A percentile compares a stretch with the other conserved stretches of the same genome.
phyloP scores from a whole-genome alignment of 2,888 invertebrate species.

The Chrysodeixis includens region DNA sequence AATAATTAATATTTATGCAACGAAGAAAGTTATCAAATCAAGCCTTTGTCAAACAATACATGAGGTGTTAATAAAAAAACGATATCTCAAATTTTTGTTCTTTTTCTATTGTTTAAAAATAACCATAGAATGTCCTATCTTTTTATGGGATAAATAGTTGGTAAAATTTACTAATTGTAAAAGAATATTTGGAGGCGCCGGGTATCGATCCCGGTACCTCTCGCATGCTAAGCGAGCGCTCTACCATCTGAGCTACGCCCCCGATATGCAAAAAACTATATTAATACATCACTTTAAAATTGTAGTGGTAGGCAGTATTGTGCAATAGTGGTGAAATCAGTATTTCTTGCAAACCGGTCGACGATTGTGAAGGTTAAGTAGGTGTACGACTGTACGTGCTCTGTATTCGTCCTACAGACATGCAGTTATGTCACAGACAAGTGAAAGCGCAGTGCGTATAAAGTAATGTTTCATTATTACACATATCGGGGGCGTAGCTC shows the following conservation, averaged over 20 bases:
- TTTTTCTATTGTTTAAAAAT: too few relatives aligned
- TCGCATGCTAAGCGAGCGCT: conserved; percentile 90
- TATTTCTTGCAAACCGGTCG: background rate
- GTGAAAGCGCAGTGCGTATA: conserved; percentile 1
- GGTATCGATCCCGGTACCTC: conserved; percentile 90
- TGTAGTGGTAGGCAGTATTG: background rate
- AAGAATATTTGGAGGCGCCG: conserved; percentile 83
- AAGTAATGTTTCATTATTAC: background rate
- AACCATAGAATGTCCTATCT: too few relatives aligned
- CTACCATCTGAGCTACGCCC: conserved; percentile 90
- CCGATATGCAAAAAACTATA: conserved; percentile 54
- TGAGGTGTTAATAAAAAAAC: too few relatives aligned
- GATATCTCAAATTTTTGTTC: too few relatives aligned
- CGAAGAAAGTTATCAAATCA: too few relatives aligned
- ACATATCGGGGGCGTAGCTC: conserved; percentile 81
- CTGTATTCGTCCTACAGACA: background rate
- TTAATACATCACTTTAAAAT: background rate
- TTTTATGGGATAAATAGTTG: background rate
- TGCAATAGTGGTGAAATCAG: background rate
- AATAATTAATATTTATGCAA: too few relatives aligned
- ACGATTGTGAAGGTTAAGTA: background rate
- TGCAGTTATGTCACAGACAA: background rate
- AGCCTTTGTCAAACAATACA: too few relatives aligned
- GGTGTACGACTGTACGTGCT: background rate
- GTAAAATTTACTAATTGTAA: background rate